Conservation (phyloP, 1,140 invertebrate species). For the Arctopsyche grandis region DNA sequence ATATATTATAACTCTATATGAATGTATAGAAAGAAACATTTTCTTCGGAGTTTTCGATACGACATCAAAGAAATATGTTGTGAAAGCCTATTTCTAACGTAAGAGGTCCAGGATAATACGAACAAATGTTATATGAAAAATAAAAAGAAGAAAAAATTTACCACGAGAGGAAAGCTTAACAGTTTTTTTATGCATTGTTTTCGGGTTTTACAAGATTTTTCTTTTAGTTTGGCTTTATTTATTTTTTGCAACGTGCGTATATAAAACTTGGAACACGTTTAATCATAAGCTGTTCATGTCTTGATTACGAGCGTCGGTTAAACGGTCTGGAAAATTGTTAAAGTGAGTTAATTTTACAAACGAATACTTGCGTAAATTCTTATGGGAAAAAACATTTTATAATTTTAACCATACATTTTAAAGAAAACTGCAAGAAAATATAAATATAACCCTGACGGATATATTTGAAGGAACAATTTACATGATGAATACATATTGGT, state of each 20-base stretch:
- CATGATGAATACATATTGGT: too few species aligned
- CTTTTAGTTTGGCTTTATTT: not conserved
- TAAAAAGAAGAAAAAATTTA: not conserved
- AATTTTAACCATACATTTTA: too few species aligned
- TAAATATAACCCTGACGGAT: too few species aligned
- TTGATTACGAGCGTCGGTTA: not conserved
- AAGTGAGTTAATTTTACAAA: not conserved
- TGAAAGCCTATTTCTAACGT: conserved; percentile 17
- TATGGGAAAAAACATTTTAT: too few species aligned
- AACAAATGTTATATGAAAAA: conserved; percentile 7
- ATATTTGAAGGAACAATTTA: too few species aligned
- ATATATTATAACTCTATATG: too few species aligned
- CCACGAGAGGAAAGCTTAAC: not conserved
- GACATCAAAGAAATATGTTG: conserved; percentile 15
- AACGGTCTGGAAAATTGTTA: not conserved
- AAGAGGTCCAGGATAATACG: not conserved
- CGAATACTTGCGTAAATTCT: too few species aligned
- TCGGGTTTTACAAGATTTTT: not conserved
- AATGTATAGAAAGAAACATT: not conserved
- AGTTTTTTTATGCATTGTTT: not conserved
- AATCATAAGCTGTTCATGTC: not conserved
- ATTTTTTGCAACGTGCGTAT: not conserved
- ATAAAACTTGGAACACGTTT: not conserved
- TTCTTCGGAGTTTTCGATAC: not conserved
- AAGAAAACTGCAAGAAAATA: too few species aligned